Conservation (phyloP, 2,113 vertebrate species). For the Tiliqua scincoides region DNA sequence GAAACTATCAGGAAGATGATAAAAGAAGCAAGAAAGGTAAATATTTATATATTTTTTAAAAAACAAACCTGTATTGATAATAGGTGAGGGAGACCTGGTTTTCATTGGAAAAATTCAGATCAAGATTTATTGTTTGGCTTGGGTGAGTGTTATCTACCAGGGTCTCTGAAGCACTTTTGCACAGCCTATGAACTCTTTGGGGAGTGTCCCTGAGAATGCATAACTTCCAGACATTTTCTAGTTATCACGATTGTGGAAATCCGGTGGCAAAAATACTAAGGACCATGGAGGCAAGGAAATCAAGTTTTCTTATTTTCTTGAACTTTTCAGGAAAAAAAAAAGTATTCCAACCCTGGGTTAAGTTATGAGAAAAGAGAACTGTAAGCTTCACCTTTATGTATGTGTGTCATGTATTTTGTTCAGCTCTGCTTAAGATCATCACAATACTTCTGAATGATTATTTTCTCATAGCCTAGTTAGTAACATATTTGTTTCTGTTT, state of each 20-base stretch:
- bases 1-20: constrained; percentile 92
- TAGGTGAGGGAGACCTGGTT: not conserved
- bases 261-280: not conserved
- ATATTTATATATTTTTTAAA: constrained; percentile 1
- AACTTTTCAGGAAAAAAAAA: not conserved
- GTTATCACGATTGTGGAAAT: not conserved
- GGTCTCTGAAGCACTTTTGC: not conserved
- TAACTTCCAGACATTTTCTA: not conserved
- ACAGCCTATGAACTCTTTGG: not conserved
- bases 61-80: not conserved
- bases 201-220: not conserved
- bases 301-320: not conserved
- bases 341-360: too few species aligned
- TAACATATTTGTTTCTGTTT: too few species aligned
- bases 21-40: constrained; percentile 94
- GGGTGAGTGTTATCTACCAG: not conserved
- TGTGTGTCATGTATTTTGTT: too few species aligned
- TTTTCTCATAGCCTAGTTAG: too few species aligned
- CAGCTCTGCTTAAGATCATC: too few species aligned
- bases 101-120: not conserved
- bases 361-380: too few species aligned
- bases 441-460: too few species aligned
- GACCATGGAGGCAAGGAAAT: not conserved
- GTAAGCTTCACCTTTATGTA: too few species aligned
- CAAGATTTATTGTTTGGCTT: not conserved